phyloP scores from a whole-genome alignment of 2,113 vertebrate species.

The Sebastes fasciatus region DNA sequence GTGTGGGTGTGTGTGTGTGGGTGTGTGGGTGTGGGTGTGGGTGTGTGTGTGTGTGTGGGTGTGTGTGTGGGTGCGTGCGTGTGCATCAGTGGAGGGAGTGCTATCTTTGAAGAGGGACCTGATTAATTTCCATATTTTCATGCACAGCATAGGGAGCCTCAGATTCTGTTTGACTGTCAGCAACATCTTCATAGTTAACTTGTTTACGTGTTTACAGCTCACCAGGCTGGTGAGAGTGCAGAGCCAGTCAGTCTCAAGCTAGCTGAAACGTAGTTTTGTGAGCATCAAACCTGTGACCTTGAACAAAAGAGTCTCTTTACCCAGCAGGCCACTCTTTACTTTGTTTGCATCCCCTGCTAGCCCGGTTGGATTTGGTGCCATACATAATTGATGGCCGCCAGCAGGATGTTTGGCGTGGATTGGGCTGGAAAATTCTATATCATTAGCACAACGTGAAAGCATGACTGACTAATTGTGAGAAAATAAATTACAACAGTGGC shows the following conservation, averaged over 20 bases:
- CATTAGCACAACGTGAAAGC: slow-evolving; percentile 58
- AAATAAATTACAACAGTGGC: slow-evolving; percentile 60
- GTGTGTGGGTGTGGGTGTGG: slow-evolving; percentile 5
- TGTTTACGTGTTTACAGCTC: slow-evolving; percentile 8
- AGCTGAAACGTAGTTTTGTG: neutral
- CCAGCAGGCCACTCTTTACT: slow-evolving; percentile 20
- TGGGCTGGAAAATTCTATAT: slow-evolving; percentile 57
- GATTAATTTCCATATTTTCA: slow-evolving; percentile 46
- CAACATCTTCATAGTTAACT: neutral
- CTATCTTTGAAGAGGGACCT: slow-evolving; percentile 10
- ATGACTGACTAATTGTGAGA: slow-evolving; percentile 70
- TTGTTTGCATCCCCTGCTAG: slow-evolving; percentile 27
- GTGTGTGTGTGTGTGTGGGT: neutral
- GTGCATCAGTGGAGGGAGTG: neutral
- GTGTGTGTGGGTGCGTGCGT: neutral
- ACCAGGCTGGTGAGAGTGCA: neutral
- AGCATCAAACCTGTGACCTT: slow-evolving; percentile 27
- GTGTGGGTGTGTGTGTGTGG: slow-evolving; percentile 15
- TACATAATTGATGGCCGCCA: slow-evolving; percentile 60
- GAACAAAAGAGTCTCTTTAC: neutral
- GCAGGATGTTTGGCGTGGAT: slow-evolving; percentile 54
- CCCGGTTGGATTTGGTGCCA: neutral
- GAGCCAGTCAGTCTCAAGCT: neutral
- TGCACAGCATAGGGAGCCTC: neutral
- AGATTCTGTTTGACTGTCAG: neutral